These are phyloP conservation scores for Spea hammondii DNA, from an alignment of 2,797 vertebrate species.

Conservation along the genomic window DNA sequence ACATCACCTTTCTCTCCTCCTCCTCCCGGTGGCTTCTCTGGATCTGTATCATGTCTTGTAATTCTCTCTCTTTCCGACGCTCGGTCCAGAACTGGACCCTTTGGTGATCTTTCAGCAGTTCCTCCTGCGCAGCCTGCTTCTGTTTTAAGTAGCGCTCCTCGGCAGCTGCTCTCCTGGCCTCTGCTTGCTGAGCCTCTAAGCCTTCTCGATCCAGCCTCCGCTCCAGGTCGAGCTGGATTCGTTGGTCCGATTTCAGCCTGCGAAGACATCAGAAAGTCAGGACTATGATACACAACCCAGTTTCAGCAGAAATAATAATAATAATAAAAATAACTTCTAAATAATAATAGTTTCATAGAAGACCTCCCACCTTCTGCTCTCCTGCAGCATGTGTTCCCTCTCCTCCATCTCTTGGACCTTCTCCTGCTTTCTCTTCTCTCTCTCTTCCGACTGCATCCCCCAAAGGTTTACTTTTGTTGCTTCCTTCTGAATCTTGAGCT, in stretches of 20 bases:
- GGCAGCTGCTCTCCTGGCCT: constrained; percentile 44
- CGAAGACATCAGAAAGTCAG: not conserved
- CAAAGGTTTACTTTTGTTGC: constrained; percentile 45
- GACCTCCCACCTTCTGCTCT: constrained; percentile 54
- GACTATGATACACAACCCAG: too few relatives aligned
- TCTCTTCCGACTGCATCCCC: constrained; percentile 52
- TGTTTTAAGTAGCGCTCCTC: constrained; percentile 56
- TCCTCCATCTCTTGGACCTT: constrained; percentile 47
- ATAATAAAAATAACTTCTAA: too few relatives aligned
- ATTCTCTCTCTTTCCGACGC: constrained; percentile 38
- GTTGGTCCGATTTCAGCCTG: constrained; percentile 20
- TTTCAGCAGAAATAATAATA: too few relatives aligned
- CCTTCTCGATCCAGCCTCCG: constrained; percentile 24
- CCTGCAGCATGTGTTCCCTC: fast-evolving
- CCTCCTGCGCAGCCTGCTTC: constrained; percentile 32
- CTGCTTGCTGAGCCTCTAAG: constrained; percentile 8
- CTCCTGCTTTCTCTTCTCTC: constrained; percentile 53
- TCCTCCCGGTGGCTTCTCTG: constrained; percentile 42
- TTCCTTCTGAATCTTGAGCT: constrained; percentile 23
- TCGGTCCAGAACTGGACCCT: constrained; percentile 54
- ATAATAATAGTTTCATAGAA: not conserved
- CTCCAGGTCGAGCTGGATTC: constrained; percentile 30
- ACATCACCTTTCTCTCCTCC: constrained; percentile 54
- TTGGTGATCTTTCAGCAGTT: constrained; percentile 52
- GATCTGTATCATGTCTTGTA: constrained; percentile 16